Evolutionary conservation across 2,113 vertebrate genomes (phyloP).

Genomic region (Hiodon tergisus): DNA sequence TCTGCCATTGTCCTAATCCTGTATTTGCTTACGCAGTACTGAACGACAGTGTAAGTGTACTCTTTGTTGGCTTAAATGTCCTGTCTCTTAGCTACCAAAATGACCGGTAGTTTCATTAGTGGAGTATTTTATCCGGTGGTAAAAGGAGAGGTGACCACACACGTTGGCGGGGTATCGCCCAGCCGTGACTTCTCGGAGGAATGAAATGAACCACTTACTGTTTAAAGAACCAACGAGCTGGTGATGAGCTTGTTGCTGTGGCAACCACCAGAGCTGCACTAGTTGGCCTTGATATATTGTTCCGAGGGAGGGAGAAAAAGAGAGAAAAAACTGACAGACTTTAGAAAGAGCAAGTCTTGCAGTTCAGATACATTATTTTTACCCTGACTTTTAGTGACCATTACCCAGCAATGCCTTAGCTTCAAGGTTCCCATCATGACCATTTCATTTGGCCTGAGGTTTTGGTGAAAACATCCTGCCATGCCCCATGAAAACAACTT

Average conservation of each 20-base stretch:
- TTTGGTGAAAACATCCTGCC: constrained; percentile 18
- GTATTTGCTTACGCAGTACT: not conserved
- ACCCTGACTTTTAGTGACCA: constrained; percentile 9
- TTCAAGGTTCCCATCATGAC: constrained; percentile 16
- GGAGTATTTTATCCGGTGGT: not conserved
- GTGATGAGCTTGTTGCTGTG: constrained; percentile 19
- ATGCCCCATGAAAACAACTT: constrained; percentile 14
- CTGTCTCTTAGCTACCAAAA: not conserved
- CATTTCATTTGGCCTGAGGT: constrained; percentile 13
- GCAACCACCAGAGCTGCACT: constrained; percentile 20
- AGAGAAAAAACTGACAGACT: constrained; percentile 36
- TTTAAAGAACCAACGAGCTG: constrained; percentile 7
- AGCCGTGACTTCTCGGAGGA: not conserved
- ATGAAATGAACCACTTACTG: not conserved
- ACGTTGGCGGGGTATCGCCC: not conserved
- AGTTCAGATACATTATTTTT: constrained; percentile 32
- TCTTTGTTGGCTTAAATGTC: not conserved
- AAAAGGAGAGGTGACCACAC: not conserved
- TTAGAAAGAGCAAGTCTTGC: constrained; percentile 44
- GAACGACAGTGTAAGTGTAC: not conserved
- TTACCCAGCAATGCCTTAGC: not conserved
- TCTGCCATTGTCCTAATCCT: not conserved
- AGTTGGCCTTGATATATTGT: constrained; percentile 23
- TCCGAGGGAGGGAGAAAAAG: constrained; percentile 22
- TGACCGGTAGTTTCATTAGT: not conserved